Evolutionary conservation across 1,140 invertebrate species (phyloP), one percentile per base, ranked within the genome.

Genomic region (Cyclargus thomasi): DNA sequence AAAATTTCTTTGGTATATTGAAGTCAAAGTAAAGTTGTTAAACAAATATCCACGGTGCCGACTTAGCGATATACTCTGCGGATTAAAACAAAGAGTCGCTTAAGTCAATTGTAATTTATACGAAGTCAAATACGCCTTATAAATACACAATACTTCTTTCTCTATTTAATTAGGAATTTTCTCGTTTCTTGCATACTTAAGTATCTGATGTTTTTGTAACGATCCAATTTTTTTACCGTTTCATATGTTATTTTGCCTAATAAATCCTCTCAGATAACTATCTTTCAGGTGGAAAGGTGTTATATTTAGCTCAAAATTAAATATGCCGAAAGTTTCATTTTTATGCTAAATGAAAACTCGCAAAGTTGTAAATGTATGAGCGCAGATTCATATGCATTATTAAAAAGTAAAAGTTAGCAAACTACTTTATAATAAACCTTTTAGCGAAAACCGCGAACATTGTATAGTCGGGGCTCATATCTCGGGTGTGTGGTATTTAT

Each of bases 1-100:
- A 53, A 35, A 64, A 20, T 11, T 21, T 20, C 82, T 80, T 81
- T 78, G 74, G 76, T 73, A 75, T 74, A 78, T 85, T 81, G 79
- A 83, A 85, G 82, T 83, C 80, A 82, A 79, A 83, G 74, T 76
- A 70, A 86, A 86, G 82, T 86, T 88, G 75, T 72, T 86, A 81
- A 83, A 83, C 78, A 83, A 82, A 76, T 78, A 84, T 78, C 81
- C 79, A 88, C 55, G 55, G 55, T 10, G 10, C 18, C 10, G 20
- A 18, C 53, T 55, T 20, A 10, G 55, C 0, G 55, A 59, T 59
- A 59, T 21, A 59, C 55, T 21, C 18, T 10, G 17, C 11, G 55
- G 55, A 59, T 59, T 59, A 59, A 20, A 11, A 59, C 18, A 59
- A 59, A 20, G 55, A 59, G 55, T 20, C 55, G 55, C 55, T 59